A percentile compares a stretch with the other conserved stretches of the same genome.
These are phyloP conservation scores for Drosophila ambigua DNA, from an alignment of 1,140 invertebrate genomes.

Conservation along the genomic window DNA sequence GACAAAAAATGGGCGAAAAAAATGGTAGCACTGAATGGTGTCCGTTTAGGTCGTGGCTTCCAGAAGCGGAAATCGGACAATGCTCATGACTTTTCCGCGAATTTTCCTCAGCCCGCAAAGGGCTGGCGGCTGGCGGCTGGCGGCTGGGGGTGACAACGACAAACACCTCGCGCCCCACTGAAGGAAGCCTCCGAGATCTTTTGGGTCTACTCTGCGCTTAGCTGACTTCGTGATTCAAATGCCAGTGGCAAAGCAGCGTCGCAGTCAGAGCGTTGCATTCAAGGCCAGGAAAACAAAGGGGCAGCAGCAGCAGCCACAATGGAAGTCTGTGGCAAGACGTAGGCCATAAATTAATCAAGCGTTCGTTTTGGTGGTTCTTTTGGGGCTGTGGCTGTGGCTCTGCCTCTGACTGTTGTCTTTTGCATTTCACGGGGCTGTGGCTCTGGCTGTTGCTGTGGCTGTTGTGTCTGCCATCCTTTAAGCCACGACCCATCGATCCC, in stretches of 20 bases:
- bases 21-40: too few species aligned
- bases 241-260: constrained; percentile 34
- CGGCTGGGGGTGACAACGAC: constrained; percentile 33
- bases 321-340: constrained; percentile 32
- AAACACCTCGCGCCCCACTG: constrained; percentile 29
- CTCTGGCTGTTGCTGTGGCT: neutral
- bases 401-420: constrained; percentile 42
- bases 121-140: too few species aligned
- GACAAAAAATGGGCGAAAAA: too few species aligned
- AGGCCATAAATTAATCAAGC: constrained; percentile 76
- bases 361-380: constrained; percentile 34
- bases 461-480: too few species aligned
- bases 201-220: neutral
- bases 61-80: constrained; percentile 35
- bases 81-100: constrained; percentile 39
- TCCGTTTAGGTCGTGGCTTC: constrained; percentile 27
- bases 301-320: constrained; percentile 51
- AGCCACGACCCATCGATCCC: too few species aligned
- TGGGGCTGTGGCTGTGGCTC: constrained; percentile 24
- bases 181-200: constrained; percentile 1
- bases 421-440: constrained; percentile 41
- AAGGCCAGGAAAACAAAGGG: constrained; percentile 64
- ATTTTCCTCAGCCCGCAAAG: constrained; percentile 17
- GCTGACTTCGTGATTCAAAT: constrained; percentile 63
- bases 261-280: constrained; percentile 64